Percentiles rank a stretch among this genome's conserved stretches.
phyloP scores from a whole-genome alignment of 1,140 invertebrate species.

The Heliconius congener region DNA sequence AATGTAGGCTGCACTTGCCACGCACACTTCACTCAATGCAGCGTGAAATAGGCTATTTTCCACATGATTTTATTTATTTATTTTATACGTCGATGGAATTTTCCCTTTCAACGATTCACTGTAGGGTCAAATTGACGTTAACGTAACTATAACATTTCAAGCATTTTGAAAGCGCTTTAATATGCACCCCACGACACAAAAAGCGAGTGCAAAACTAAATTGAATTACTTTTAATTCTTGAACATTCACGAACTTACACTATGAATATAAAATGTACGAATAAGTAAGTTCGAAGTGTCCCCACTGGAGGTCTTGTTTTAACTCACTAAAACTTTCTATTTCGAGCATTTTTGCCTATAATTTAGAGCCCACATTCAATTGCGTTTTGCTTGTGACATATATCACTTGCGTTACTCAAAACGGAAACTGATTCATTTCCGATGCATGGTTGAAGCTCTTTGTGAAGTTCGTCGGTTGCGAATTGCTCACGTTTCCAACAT shows the following conservation, averaged over 20 bases:
- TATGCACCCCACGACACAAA: conserved; percentile 36
- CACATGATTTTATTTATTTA: conserved; percentile 80
- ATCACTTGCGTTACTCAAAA: conserved; percentile 71
- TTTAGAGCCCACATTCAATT: conserved; percentile 57
- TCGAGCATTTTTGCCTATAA: conserved; percentile 46
- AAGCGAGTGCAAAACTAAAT: conserved; percentile 47
- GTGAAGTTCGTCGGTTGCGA: conserved; percentile 73
- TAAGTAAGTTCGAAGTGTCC: conserved; percentile 57
- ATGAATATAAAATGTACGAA: conserved; percentile 68
- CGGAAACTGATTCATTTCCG: conserved; percentile 81
- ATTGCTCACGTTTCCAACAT: conserved; percentile 78
- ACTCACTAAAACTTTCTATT: conserved; percentile 40
- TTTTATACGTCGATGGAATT: conserved; percentile 74
- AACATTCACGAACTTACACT: conserved; percentile 56
- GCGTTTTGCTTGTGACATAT: conserved; percentile 56
- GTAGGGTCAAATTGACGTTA: not conserved
- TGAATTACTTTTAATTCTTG: conserved; percentile 56
- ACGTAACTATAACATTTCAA: not conserved
- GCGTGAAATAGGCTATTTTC: conserved; percentile 81
- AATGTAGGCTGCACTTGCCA: conserved; percentile 60
- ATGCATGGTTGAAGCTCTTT: conserved; percentile 79
- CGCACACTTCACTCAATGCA: conserved; percentile 76
- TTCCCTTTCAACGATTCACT: conserved; percentile 52
- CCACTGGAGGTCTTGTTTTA: conserved; percentile 51
- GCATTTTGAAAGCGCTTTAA: conserved; percentile 27